A percentile compares a stretch with the other conserved stretches of the same genome.
These are phyloP conservation scores for Molorchus minor DNA, from an alignment of 2,888 invertebrate species.

Conservation along the genomic window DNA sequence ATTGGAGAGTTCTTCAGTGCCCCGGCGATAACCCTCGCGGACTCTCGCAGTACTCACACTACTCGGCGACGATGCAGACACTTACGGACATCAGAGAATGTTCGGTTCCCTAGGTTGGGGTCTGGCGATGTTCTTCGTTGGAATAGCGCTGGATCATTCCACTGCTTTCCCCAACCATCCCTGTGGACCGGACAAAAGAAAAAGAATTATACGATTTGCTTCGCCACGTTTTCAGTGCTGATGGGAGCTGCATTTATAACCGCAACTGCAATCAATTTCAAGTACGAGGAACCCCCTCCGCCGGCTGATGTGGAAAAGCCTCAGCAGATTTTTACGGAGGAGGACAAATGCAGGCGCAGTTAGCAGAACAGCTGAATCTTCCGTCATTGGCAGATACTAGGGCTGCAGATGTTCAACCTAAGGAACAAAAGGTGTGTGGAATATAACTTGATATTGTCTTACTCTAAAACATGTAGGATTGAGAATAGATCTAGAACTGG, in stretches of 20 bases:
- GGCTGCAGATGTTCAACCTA: slow-evolving; percentile 64
- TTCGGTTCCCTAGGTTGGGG: slow-evolving; percentile 91
- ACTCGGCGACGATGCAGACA: slow-evolving; percentile 87
- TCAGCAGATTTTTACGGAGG: slow-evolving; percentile 66
- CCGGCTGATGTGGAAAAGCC: slow-evolving; percentile 52
- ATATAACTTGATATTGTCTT: neutral
- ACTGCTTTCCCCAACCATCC: slow-evolving; percentile 95
- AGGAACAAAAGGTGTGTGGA: slow-evolving; percentile 64
- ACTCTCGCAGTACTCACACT: slow-evolving; percentile 90
- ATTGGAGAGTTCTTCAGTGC: slow-evolving; percentile 98
- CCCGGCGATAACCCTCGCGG: slow-evolving; percentile 94
- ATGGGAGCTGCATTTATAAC: slow-evolving; percentile 95
- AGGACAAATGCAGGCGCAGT: slow-evolving; percentile 85
- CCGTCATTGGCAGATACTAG: slow-evolving; percentile 78
- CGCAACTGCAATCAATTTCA: slow-evolving; percentile 85
- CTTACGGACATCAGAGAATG: slow-evolving; percentile 93
- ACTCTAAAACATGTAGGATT: too few species aligned
- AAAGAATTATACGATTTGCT: slow-evolving; percentile 98
- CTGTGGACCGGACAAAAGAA: slow-evolving; percentile 90
- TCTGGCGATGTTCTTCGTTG: slow-evolving; percentile 97
- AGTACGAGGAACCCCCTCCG: slow-evolving; percentile 65
- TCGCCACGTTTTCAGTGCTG: slow-evolving; percentile 95
- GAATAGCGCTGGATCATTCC: slow-evolving; percentile 95
- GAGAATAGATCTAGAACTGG: too few species aligned
- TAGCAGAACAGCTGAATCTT: slow-evolving; percentile 83